Base-by-base conservation (phyloP, 1,140 invertebrate genomes). In the Sarcophaga bullata region DNA sequence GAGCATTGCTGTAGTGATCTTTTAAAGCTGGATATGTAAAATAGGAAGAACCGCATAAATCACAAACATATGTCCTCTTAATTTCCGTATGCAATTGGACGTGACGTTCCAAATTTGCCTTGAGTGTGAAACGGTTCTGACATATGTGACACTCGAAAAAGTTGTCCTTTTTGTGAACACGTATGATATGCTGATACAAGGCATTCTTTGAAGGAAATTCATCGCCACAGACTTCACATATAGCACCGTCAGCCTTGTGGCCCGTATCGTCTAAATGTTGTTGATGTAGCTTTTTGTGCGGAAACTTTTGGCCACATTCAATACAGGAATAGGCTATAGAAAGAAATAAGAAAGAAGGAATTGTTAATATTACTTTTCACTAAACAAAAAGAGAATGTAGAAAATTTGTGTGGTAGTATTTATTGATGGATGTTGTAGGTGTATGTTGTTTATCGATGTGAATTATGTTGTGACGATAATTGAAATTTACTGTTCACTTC, bases 111-210 rank as follows among this genome's bases (percentile, higher is more conserved):
- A 90, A 82, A 80, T 90, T 90, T 54, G 88, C 89, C 83, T 90
- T 90, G 25, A 89, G 85, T 13, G 88, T 87, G 80, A 90, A 90
- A 52, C 89, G 88, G 82, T 90, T 89, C 84, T 90, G 88, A 85
- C 89, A 90, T 86, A 90, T 89, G 87, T 90, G 88, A 85, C 89
- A 90, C 84, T 90, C 89, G 68, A 90, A 88, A 84, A 87, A 90
- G 76, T 89, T 90, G 73, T 89, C 89, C 72, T 87, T 87, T 80
- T 89, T 90, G 47, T 90, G 89, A 47, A 87, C 87, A 8, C 87
- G 85, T 10, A 88, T 87, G n/a, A 89, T 89, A 84, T 90, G 89
- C 84, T 90, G 89, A 80, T 88, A 87, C 0, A 90, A 84, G 9
- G 86, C 87, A 81, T 89, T 89, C 81, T 88, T 88, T 8, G 87